Evolutionary conservation across 1,140 invertebrate species (phyloP).

Genomic region (Portunus trituberculatus): DNA sequence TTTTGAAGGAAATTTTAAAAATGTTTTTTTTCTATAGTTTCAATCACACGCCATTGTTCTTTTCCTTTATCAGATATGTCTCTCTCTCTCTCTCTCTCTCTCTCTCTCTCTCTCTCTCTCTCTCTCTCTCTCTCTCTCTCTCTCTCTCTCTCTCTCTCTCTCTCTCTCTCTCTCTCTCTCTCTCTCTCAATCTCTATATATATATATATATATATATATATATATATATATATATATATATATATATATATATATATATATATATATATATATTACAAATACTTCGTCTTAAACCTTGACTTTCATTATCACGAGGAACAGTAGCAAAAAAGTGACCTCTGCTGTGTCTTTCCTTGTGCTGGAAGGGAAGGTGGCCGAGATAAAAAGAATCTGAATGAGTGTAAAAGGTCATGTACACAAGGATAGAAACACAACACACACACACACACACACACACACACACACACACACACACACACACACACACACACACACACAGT

Average conservation of each 20-base stretch:
- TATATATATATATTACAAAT: background rate
- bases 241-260: conserved; percentile 26
- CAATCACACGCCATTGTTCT: no score
- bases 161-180: conserved; percentile 32
- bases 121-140: background rate
- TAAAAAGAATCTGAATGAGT: background rate
- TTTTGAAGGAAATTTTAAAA: no score
- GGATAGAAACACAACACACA: no score
- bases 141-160: conserved; percentile 32
- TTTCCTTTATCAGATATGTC: background rate
- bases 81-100: background rate
- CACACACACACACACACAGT: background rate
- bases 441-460: background rate
- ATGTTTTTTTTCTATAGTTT: no score
- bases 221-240: conserved; percentile 26
- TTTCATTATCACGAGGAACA: background rate
- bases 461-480: no score
- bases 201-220: conserved; percentile 26
- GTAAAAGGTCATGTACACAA: conserved; percentile 3
- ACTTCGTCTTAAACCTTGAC: background rate
- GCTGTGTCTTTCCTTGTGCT: background rate
- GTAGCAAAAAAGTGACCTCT: background rate
- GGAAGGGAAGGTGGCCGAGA: background rate
- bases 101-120: background rate
- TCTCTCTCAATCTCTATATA: conserved; percentile 18